These are phyloP conservation scores for Agraylea sexmaculata DNA, from an alignment of 1,140 invertebrate genomes.

Conservation along the genomic window DNA sequence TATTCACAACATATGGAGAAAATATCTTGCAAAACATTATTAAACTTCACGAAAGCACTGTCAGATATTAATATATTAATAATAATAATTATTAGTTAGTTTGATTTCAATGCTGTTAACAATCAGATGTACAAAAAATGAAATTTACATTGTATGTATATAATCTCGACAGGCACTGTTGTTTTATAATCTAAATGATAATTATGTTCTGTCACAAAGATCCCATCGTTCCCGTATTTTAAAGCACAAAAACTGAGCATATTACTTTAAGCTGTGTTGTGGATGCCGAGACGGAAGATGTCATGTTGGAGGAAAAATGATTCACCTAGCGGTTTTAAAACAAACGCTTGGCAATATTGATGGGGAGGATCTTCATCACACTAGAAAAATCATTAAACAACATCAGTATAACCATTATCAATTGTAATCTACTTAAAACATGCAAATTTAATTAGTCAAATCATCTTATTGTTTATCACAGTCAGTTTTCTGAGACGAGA, in stretches of 20 bases:
- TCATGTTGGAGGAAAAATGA: conserved; percentile 87
- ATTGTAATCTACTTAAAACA: too few species aligned
- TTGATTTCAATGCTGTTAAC: conserved; percentile 2
- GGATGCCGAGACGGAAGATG: conserved; percentile 83
- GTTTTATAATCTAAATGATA: conserved; percentile 4
- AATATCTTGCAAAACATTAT: too few species aligned
- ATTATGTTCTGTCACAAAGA: neutral
- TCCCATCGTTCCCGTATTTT: neutral
- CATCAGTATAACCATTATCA: too few species aligned
- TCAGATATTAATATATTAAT: too few species aligned
- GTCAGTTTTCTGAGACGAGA: too few species aligned
- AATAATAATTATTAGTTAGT: conserved; percentile 1
- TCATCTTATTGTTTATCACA: too few species aligned
- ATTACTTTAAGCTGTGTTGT: conserved; percentile 56
- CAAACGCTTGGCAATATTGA: conserved; percentile 80
- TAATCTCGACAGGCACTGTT: neutral
- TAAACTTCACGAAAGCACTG: too few species aligned
- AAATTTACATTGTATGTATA: neutral
- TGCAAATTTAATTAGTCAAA: too few species aligned
- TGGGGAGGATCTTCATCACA: conserved; percentile 88
- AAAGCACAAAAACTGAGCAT: conserved; percentile 17
- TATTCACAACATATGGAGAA: too few species aligned
- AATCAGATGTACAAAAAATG: neutral
- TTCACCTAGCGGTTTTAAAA: conserved; percentile 70
- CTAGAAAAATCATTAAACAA: conserved; percentile 61